Base-by-base conservation (phyloP, 2,888 invertebrate genomes). In the Eulithis prunata region DNA sequence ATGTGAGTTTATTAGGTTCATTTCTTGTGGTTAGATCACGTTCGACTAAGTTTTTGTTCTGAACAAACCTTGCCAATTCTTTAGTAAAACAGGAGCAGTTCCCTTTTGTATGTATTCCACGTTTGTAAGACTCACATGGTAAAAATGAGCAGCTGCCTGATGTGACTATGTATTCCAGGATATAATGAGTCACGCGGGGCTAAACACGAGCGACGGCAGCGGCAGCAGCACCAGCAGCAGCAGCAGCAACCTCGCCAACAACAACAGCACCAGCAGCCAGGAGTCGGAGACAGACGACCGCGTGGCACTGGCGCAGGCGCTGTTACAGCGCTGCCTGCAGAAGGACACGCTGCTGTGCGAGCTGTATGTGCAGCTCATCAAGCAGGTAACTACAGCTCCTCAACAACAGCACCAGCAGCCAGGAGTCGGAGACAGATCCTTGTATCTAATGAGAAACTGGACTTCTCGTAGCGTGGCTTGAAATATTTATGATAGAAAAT, bases 271-370 rank as follows among this genome's bases (percentile, higher is more conserved):
- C 56, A 56, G 56, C 82, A 82, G 83, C 75, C 79, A 86, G 68
- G 92, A 91, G 75, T 82, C 86, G 59, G 97, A 96, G 12, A 97
- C 97, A 85, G 97, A 97, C 82, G 98, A 98, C 85, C 97, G 98
- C 77, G 96, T 98, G 6, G 96, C 96, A 69, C 94, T 98, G 32
- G 96, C 98, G 62, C 99, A 99, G 88, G 95, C 96, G 1, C 95
- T 99, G 74, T 94, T 99, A 91, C 98, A 98, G 80, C 95, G 97
- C 66, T 98, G 98, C 78, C 96, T 98, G 96, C 95, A 98, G 77
- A 98, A 97, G 82, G 98, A 98, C 81, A 95, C 96, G 57, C 93
- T 98, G 57, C 93, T 98, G 5, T 97, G 97, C 80, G 99, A 99
- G 88, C 93, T 98, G 64, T 98, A 98, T 85, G 94, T 98, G 75